Evolutionary conservation across 2,113 vertebrate genomes (phyloP).

Genomic region (Hemiprocne comata): DNA sequence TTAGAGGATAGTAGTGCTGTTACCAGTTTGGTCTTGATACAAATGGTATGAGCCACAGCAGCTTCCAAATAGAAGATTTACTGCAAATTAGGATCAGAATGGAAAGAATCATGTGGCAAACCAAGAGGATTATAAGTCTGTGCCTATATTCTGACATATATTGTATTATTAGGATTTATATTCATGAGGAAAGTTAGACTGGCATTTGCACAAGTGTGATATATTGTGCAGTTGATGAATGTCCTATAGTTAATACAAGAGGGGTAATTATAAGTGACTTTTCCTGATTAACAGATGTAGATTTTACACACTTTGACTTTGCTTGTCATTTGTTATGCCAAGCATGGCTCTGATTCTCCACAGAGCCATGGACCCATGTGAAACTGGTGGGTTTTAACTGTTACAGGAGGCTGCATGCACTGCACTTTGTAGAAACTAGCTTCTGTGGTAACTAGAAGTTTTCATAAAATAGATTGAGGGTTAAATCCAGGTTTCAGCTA

Average conservation of each 20-base stretch:
- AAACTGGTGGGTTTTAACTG: background rate
- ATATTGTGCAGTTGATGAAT: background rate
- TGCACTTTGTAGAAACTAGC: background rate
- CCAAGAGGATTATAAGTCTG: background rate
- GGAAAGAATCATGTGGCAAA: background rate
- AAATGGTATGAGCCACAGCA: background rate
- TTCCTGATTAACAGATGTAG: background rate
- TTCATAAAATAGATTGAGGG: background rate
- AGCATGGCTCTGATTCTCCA: background rate
- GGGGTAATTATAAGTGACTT: background rate
- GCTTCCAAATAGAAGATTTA: background rate
- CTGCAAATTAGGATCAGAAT: background rate
- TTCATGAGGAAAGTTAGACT: background rate
- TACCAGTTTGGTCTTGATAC: background rate
- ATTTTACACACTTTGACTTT: background rate
- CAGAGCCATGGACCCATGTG: rapidly evolving
- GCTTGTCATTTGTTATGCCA: background rate
- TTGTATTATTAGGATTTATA: constrained; percentile 37
- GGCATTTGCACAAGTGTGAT: background rate
- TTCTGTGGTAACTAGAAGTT: background rate
- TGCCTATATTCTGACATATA: background rate
- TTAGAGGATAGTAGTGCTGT: background rate
- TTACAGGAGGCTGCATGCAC: background rate
- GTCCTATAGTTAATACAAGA: background rate
- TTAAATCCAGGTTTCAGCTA: background rate